phyloP scores from a whole-genome alignment of 2,797 vertebrate genomes.

The Chaetophractus vellerosus region DNA sequence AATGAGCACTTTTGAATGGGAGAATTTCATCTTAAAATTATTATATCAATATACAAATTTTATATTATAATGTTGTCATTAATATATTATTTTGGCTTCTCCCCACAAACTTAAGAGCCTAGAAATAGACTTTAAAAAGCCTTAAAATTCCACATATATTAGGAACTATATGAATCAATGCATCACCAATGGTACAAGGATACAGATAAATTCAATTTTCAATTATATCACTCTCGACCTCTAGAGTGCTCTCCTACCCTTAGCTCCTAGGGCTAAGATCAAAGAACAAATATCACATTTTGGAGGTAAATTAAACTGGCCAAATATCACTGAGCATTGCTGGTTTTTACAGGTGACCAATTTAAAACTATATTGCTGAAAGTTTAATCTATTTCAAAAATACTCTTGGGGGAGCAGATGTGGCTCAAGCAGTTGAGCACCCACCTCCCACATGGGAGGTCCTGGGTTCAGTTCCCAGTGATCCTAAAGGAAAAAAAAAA shows the following conservation, averaged over 20 bases:
- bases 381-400: not conserved
- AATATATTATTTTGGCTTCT: not conserved
- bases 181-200: not conserved
- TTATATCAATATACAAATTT: not conserved
- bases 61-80: not conserved
- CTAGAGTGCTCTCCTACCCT: not conserved
- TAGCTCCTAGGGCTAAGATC: not conserved
- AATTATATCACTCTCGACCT: not conserved
- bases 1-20: not conserved
- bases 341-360: not conserved
- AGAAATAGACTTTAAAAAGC: not conserved
- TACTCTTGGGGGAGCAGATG: no score
- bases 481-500: no score
- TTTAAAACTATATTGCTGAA: not conserved
- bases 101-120: not conserved
- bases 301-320: not conserved
- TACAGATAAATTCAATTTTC: not conserved
- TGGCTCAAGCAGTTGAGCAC: no score
- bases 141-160: not conserved
- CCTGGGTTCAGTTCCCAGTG: no score
- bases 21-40: not conserved
- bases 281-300: slow-evolving; percentile 10
- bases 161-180: not conserved
- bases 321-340: not conserved
- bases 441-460: no score